phyloP scores from a whole-genome alignment of 2,113 vertebrate species.

The Chrysemys picta region DNA sequence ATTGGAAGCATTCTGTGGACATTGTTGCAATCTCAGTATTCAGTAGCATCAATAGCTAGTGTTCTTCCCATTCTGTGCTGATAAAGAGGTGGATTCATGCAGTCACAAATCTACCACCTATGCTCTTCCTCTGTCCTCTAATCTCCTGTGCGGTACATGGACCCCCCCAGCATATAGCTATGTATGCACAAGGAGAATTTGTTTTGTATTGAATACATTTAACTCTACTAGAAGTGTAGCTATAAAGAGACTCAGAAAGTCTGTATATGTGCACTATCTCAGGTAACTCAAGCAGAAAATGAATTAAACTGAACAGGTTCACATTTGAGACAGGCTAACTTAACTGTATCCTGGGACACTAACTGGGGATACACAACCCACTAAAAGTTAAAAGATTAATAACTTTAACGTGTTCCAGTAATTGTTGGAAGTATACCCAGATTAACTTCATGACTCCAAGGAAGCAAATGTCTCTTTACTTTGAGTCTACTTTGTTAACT shows the following conservation, averaged over 20 bases:
- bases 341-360: not conserved
- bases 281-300: not conserved
- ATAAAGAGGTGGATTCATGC: not conserved
- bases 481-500: not conserved
- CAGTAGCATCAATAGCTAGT: not conserved
- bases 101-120: not conserved
- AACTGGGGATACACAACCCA: not conserved
- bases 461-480: constrained; percentile 7
- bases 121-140: not conserved
- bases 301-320: not conserved
- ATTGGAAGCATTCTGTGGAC: not conserved
- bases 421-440: not conserved
- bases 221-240: not conserved
- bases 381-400: not conserved
- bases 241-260: not conserved
- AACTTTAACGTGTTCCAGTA: not conserved
- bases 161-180: not conserved
- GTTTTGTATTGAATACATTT: not conserved
- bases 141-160: not conserved
- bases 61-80: not conserved
- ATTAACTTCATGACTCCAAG: not conserved
- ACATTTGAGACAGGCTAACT: not conserved
- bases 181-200: not conserved
- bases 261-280: not conserved
- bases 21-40: not conserved